Evolutionary conservation across 2,113 vertebrate species (phyloP).

Genomic region (Cyphomyrus discorhynchus): DNA sequence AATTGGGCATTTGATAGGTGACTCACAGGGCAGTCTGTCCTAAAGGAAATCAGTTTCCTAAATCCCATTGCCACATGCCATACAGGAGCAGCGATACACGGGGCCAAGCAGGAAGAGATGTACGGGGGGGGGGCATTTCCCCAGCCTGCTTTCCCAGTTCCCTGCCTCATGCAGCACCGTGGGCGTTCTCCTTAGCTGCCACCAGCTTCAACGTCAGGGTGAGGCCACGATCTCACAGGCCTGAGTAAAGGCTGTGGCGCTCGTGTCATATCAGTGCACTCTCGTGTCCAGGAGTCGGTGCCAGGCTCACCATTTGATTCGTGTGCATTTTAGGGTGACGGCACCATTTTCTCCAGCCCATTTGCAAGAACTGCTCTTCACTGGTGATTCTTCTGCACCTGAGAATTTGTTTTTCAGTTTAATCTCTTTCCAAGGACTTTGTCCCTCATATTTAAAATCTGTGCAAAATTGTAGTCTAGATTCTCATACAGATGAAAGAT

Average conservation of each 20-base stretch:
- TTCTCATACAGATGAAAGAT: neutral
- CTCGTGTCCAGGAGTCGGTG: neutral
- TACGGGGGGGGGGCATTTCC: neutral
- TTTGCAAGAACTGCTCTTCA: neutral
- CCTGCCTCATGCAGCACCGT: neutral
- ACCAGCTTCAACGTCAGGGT: neutral
- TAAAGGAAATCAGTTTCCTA: neutral
- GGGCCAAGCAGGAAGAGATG: neutral
- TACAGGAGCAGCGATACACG: neutral
- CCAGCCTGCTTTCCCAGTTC: neutral
- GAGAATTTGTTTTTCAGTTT: neutral
- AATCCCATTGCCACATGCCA: neutral
- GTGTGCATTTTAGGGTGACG: neutral
- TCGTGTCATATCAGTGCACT: neutral
- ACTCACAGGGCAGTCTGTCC: neutral
- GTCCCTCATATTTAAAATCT: neutral
- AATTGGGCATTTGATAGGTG: neutral
- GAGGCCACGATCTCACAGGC: neutral
- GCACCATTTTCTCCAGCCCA: neutral
- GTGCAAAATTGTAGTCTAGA: neutral
- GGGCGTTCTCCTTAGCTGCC: fast-evolving
- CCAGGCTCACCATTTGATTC: neutral
- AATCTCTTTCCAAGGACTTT: neutral
- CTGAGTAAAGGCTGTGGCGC: neutral
- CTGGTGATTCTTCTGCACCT: neutral